Evolutionary conservation across 2,888 invertebrate species (phyloP), one percentile per base, ranked within the genome.

Genomic region (Papilio elwesi): DNA sequence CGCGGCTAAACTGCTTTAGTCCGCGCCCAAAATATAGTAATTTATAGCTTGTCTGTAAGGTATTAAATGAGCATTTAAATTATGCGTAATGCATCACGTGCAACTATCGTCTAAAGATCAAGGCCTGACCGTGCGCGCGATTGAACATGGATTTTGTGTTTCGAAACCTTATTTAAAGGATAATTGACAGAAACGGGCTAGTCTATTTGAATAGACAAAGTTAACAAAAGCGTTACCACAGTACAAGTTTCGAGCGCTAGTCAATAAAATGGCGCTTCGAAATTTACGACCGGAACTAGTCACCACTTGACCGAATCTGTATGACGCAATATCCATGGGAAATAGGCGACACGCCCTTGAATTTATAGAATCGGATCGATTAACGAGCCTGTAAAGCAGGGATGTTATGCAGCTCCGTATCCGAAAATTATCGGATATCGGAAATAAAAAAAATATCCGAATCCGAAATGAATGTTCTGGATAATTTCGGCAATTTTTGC

Each of bases 341-440:
- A 82, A 64, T 73, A 49, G 76, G 79, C 80, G 76, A 79, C 80
- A 81, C 82, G 83, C 82, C 79, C 80, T 82, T 82, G 79, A 78
- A 76, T 77, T 77, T 43, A 73, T 75, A 76, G 67, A 62, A 70
- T 51, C 69, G 48, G 43, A 69, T 69, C 73, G 72, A 63, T 68
- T 48, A 26, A n/a, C 52, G 53, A 26, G 48, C 38, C 49, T 26
- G 16, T 64, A 64, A 49, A 64, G 47, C 26, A 26, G 26, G 26
- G 26, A 26, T 26, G 26, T 26, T 4, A 26, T 26, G 26, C 2
- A 26, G 26, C 26, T 26, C 1, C 4, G 26, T 26, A 26, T 26
- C 26, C 26, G 26, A 26, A 26, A 26, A 26, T 26, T 1, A 26
- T 26, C 4, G 26, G 26, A 26, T 26, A 26, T 2, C 26, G 2